A percentile compares a stretch with the other conserved stretches of the same genome.
Conservation (phyloP, 2,113 vertebrate species). For the Anser cygnoides region DNA sequence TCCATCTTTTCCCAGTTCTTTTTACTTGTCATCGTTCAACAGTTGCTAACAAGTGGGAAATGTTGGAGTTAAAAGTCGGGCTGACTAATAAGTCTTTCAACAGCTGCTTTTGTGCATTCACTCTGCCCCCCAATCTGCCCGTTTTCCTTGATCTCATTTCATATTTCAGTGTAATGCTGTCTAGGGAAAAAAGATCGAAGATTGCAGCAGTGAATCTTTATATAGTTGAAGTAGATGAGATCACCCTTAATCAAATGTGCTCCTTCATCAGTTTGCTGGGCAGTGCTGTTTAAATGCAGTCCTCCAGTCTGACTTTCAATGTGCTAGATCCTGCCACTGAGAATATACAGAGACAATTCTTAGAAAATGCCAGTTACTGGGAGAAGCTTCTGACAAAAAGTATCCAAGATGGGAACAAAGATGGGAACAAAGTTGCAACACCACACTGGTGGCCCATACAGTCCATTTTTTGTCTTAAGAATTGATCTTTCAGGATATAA, state of each 20-base stretch:
- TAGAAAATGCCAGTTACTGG: background rate
- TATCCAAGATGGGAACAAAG: background rate
- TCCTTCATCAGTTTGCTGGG: constrained; percentile 39
- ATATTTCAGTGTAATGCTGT: background rate
- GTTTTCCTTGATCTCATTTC: constrained; percentile 24
- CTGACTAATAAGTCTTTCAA: constrained; percentile 19
- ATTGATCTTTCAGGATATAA: background rate
- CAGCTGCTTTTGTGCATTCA: background rate
- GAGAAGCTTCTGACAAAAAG: background rate
- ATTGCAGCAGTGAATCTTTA: constrained; percentile 21
- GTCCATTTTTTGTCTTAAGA: background rate
- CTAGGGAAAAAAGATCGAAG: constrained; percentile 7
- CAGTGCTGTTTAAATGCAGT: background rate
- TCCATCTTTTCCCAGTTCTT: background rate
- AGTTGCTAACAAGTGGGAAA: background rate
- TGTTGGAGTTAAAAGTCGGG: constrained; percentile 40
- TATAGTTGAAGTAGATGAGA: constrained; percentile 24
- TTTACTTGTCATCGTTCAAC: background rate
- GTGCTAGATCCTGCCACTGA: background rate
- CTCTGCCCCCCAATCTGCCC: constrained; percentile 35
- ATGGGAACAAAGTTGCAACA: background rate
- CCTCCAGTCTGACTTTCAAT: background rate
- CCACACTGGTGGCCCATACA: background rate
- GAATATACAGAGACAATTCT: background rate
- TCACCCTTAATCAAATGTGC: constrained; percentile 36